These are phyloP conservation scores for Parnassius mnemosyne DNA, from an alignment of 2,888 invertebrate species.

Conservation along the genomic window DNA sequence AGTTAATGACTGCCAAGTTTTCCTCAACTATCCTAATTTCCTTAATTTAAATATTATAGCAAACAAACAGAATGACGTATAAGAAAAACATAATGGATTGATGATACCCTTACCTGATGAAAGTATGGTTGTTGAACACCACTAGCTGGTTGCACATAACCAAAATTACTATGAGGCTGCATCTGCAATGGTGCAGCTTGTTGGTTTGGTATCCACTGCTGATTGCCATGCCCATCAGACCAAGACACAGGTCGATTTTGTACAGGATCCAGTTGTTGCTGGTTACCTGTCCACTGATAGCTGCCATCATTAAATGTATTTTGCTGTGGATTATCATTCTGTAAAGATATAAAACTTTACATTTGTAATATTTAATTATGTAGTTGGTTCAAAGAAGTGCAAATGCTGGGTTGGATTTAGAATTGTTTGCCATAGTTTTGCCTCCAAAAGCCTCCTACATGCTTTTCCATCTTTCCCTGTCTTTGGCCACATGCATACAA, in stretches of 20 bases:
- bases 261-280: conserved; percentile 4
- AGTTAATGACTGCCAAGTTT: too few relatives aligned
- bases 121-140: conserved; percentile 7
- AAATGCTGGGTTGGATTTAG: too few relatives aligned
- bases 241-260: conserved; percentile 2
- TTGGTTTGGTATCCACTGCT: conserved; percentile 15
- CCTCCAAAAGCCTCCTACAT: too few relatives aligned
- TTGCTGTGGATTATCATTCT: conserved; percentile 7
- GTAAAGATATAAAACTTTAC: not conserved
- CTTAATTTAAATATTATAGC: too few relatives aligned
- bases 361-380: too few relatives aligned
- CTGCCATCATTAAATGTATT: conserved; percentile 9
- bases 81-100: too few relatives aligned
- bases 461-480: too few relatives aligned
- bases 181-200: conserved; percentile 3
- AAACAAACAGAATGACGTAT: too few relatives aligned
- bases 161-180: conserved; percentile 8
- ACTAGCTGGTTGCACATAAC: conserved; percentile 9
- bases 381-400: too few relatives aligned
- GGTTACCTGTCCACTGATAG: conserved; percentile 17
- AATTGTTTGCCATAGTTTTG: too few relatives aligned
- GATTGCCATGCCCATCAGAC: conserved; percentile 2
- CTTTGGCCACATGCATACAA: too few relatives aligned
- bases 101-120: conserved; percentile 10
- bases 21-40: too few relatives aligned